Conservation (phyloP, 2,113 vertebrate species). For the Sapajus apella region DNA sequence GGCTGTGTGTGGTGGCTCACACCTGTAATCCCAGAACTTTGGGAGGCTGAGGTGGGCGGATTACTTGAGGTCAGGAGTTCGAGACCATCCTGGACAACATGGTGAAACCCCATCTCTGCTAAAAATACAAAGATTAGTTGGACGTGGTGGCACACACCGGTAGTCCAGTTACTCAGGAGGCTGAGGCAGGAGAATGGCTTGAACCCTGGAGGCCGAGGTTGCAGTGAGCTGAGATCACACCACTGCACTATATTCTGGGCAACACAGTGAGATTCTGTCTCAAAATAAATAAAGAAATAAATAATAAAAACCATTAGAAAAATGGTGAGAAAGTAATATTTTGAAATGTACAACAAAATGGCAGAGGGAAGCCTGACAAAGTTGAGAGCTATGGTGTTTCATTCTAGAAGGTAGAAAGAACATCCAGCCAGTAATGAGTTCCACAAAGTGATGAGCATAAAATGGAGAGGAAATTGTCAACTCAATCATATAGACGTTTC, state of each 20-base stretch:
- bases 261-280: background rate
- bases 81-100: background rate
- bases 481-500: background rate
- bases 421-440: background rate
- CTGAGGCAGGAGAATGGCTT: background rate
- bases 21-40: background rate
- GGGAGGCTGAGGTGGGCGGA: background rate
- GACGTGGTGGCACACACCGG: background rate
- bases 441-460: background rate
- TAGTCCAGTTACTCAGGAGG: background rate
- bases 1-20: background rate
- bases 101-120: background rate
- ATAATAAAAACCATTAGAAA: no score
- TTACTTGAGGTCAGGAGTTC: background rate
- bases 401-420: background rate
- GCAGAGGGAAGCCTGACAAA: background rate
- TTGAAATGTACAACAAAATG: no score
- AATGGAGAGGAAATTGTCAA: background rate
- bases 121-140: background rate
- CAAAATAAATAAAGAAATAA: background rate
- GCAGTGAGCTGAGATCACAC: background rate
- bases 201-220: background rate
- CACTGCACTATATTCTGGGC: background rate
- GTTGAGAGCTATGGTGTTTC: background rate
- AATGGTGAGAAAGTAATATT: no score